phyloP scores from a whole-genome alignment of 2,888 invertebrate genomes.

The Hydroisotoma schaefferi region DNA sequence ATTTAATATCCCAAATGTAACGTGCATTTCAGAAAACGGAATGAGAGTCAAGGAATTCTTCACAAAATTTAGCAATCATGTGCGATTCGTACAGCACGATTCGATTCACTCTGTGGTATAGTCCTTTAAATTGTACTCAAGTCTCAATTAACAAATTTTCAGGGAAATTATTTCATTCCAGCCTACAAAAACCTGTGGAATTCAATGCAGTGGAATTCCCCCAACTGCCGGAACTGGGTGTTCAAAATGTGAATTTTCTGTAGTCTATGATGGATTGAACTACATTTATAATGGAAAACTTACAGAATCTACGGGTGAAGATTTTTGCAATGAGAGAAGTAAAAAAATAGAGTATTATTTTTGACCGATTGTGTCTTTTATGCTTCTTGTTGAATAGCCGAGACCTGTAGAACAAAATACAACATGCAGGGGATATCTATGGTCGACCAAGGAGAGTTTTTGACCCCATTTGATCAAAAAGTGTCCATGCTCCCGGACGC shows the following conservation, averaged over 20 bases:
- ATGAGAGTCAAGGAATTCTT: conserved; percentile 24
- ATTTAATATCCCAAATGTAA: neutral
- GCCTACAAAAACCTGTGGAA: conserved; percentile 40
- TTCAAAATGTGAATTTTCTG: conserved; percentile 39
- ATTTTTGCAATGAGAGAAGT: neutral
- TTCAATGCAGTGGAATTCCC: conserved; percentile 19
- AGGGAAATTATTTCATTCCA: conserved; percentile 2
- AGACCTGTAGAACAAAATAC: conserved; percentile 20
- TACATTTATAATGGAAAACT: conserved; percentile 31
- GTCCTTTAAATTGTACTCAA: neutral
- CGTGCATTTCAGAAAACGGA: conserved; percentile 26
- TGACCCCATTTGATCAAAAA: conserved; percentile 21
- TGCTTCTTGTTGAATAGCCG: neutral
- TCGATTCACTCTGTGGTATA: conserved; percentile 32
- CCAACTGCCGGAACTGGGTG: conserved; percentile 18
- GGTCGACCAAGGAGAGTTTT: conserved; percentile 38
- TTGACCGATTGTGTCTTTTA: neutral
- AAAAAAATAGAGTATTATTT: neutral
- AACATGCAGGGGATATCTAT: conserved; percentile 23
- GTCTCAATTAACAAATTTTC: neutral
- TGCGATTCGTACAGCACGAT: conserved; percentile 25
- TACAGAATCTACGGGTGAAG: conserved; percentile 26
- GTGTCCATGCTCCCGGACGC: conserved; percentile 35
- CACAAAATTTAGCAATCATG: conserved; percentile 27
- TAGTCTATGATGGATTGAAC: conserved; percentile 37